Evolutionary conservation across 2,888 invertebrate genomes (phyloP).

Genomic region (Drosophila fungiperda): DNA sequence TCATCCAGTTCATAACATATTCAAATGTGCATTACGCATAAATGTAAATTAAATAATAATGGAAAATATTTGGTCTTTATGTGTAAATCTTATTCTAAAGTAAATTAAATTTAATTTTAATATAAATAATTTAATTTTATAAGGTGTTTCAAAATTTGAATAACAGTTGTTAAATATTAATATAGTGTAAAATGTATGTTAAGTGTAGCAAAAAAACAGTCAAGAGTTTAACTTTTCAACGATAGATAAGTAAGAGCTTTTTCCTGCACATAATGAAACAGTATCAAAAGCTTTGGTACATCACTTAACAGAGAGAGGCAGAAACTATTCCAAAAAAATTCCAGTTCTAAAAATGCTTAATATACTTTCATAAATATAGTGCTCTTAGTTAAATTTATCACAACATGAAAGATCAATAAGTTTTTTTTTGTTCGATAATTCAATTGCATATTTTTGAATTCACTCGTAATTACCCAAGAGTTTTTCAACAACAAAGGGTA

Average conservation of each 20-base stretch:
- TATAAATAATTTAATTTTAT: background rate
- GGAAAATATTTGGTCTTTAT: background rate
- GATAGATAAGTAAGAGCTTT: background rate
- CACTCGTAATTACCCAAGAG: background rate
- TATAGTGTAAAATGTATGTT: background rate
- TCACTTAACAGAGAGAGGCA: background rate
- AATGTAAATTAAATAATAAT: background rate
- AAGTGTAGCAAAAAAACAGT: background rate
- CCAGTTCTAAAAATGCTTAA: background rate
- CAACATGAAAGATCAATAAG: background rate
- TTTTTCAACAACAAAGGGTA: conserved; percentile 12
- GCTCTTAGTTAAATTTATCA: background rate
- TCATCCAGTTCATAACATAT: background rate
- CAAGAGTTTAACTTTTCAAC: background rate
- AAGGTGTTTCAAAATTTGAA: background rate
- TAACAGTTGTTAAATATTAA: background rate
- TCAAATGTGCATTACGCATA: background rate
- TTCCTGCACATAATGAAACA: background rate
- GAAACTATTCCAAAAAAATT: background rate
- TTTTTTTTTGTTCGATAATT: background rate
- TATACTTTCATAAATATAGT: background rate
- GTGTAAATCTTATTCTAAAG: background rate
- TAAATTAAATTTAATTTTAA: background rate
- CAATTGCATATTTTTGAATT: background rate
- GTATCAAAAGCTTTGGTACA: background rate